Conservation (phyloP, 92 coral and sea anemone species). For the Bergia sp. region DNA sequence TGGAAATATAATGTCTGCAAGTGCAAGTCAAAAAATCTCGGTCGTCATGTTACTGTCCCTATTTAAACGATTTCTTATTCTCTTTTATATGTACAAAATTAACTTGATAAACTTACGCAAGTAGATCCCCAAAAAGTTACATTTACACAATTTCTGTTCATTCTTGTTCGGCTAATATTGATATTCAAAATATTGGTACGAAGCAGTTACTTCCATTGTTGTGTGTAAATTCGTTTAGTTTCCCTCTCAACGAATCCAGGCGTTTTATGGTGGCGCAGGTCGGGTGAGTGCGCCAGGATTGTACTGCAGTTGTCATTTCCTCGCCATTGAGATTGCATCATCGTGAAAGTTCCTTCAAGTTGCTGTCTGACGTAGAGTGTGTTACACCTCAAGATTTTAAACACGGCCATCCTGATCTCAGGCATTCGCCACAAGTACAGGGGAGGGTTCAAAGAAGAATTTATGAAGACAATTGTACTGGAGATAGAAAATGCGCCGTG, state of each 20-base stretch:
- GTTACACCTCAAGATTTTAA: background rate
- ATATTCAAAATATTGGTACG: too few relatives aligned
- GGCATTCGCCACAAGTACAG: constrained; percentile 41
- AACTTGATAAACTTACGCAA: background rate
- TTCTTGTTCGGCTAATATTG: background rate
- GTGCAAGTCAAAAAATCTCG: too few relatives aligned
- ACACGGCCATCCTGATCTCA: constrained; percentile 27
- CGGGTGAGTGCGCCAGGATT: background rate
- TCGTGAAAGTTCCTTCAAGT: background rate
- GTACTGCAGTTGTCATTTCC: constrained; percentile 2
- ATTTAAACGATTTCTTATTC: background rate
- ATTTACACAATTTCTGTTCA: background rate
- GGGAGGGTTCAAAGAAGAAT: constrained; percentile 36
- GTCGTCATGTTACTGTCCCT: background rate
- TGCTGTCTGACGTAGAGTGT: background rate
- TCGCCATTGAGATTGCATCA: background rate
- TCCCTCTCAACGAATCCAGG: constrained; percentile 12
- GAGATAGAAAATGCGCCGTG: constrained; percentile 38
- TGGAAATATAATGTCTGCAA: background rate
- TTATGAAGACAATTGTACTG: constrained; percentile 41
- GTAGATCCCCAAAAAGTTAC: background rate
- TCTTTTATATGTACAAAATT: too few relatives aligned
- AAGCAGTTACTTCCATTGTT: background rate
- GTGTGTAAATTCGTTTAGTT: background rate
- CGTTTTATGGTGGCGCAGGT: background rate